A percentile compares a stretch with the other conserved stretches of the same genome.
phyloP scores from a whole-genome alignment of 2,797 vertebrate genomes.

The Labroides dimidiatus region DNA sequence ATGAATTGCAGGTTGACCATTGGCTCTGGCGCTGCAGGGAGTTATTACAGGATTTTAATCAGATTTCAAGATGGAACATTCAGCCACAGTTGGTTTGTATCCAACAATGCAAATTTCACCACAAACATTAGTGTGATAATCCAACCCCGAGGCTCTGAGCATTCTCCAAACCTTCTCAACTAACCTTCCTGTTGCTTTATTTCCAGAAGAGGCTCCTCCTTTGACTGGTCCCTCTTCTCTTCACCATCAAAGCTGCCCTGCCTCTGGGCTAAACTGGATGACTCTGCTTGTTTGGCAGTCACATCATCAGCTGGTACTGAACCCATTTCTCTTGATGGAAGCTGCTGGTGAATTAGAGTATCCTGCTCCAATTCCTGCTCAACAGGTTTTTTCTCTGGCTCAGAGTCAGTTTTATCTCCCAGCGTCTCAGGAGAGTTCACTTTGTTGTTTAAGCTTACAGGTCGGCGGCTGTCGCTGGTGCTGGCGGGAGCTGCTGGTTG shows the following conservation, averaged over 20 bases:
- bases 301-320: constrained; percentile 5
- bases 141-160: not conserved
- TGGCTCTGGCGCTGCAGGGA: constrained; percentile 85
- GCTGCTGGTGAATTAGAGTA: constrained; percentile 34
- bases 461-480: constrained; percentile 33
- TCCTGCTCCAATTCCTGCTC: constrained; percentile 43
- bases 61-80: not conserved
- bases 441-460: constrained; percentile 15
- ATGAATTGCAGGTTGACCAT: constrained; percentile 92
- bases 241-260: constrained; percentile 65
- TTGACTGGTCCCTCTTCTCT: constrained; percentile 86
- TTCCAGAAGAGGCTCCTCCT: constrained; percentile 85
- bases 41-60: not conserved
- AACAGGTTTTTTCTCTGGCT: constrained; percentile 35
- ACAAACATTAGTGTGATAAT: not conserved
- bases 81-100: too few relatives aligned
- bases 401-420: constrained; percentile 38
- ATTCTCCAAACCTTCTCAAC: constrained; percentile 29
- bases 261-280: not conserved
- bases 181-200: constrained; percentile 86
- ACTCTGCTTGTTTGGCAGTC: constrained; percentile 24
- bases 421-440: constrained; percentile 29
- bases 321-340: constrained; percentile 9
- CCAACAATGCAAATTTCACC: not conserved
- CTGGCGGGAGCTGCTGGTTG: constrained; percentile 38